These are phyloP conservation scores for Acrocephalus kingi DNA, from an alignment of 2,113 vertebrate genomes.

Conservation along the genomic window DNA sequence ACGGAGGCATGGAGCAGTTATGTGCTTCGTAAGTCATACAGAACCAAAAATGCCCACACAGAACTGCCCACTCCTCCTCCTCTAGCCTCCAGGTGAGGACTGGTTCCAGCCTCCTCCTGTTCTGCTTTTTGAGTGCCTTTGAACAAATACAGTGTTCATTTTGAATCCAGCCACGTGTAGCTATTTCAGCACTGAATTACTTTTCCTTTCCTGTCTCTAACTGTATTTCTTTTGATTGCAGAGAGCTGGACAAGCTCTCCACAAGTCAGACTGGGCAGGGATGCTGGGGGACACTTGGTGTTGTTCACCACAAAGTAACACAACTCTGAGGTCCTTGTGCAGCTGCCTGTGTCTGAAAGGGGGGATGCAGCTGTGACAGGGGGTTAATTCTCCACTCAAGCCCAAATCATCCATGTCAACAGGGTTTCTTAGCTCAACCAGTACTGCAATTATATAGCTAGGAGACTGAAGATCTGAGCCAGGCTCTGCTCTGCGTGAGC, in stretches of 20 bases:
- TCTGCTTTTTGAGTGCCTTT: background rate
- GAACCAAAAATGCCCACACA: background rate
- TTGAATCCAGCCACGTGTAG: background rate
- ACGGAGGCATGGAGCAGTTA: background rate
- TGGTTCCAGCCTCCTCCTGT: background rate
- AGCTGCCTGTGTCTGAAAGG: background rate
- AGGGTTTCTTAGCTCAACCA: background rate
- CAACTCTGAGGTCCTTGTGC: background rate
- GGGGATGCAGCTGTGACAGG: accelerated
- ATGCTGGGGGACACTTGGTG: background rate
- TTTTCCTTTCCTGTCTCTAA: background rate
- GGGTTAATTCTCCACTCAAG: background rate
- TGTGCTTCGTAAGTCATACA: background rate
- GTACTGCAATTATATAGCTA: background rate
- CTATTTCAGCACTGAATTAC: background rate
- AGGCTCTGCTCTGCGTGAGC: background rate
- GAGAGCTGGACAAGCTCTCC: background rate
- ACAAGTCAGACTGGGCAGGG: background rate
- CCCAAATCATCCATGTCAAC: background rate
- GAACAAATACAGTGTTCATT: background rate
- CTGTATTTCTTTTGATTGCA: background rate
- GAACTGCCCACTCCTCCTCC: background rate
- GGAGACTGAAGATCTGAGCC: background rate
- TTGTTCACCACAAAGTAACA: background rate
- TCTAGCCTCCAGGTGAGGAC: background rate